These are phyloP conservation scores for Hippasteria phrygiana DNA, from an alignment of 53 echinoderm and acorn worm genomes.

Conservation along the genomic window DNA sequence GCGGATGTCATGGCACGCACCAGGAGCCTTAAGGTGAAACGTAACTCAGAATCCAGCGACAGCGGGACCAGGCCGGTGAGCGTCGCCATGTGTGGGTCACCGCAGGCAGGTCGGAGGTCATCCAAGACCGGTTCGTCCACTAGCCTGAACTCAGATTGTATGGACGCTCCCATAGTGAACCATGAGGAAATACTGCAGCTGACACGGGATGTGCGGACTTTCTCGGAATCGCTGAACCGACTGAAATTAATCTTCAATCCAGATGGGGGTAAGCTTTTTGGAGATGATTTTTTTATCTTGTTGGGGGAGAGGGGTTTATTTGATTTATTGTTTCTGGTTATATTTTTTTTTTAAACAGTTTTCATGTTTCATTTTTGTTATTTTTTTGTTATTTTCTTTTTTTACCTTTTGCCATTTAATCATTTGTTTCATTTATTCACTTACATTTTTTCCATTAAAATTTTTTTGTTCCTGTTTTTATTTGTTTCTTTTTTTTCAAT, in stretches of 20 bases:
- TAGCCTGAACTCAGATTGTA: slow-evolving; percentile 92
- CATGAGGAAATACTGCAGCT: slow-evolving; percentile 98
- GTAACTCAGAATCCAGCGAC: slow-evolving; percentile 57
- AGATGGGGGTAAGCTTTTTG: slow-evolving; percentile 68
- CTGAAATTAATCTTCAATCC: slow-evolving; percentile 78
- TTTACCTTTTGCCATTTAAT: background rate
- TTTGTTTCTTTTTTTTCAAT: too few relatives aligned
- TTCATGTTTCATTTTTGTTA: background rate
- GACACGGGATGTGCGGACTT: slow-evolving; percentile 90
- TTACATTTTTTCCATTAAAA: background rate
- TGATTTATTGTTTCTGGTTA: too few relatives aligned
- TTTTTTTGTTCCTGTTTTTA: background rate
- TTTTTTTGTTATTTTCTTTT: background rate
- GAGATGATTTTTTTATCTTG: background rate
- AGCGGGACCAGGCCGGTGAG: slow-evolving; percentile 73
- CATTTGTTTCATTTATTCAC: background rate
- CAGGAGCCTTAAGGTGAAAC: slow-evolving; percentile 53
- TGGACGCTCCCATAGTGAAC: slow-evolving; percentile 89
- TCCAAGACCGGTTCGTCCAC: slow-evolving; percentile 94
- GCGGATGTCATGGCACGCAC: slow-evolving; percentile 50
- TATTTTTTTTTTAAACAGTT: too few relatives aligned
- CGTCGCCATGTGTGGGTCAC: slow-evolving; percentile 72
- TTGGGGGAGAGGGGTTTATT: too few relatives aligned
- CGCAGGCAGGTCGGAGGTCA: slow-evolving; percentile 62
- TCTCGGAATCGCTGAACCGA: slow-evolving; percentile 87